phyloP scores from a whole-genome alignment of 2,797 vertebrate genomes.

The Garrulus glandarius region DNA sequence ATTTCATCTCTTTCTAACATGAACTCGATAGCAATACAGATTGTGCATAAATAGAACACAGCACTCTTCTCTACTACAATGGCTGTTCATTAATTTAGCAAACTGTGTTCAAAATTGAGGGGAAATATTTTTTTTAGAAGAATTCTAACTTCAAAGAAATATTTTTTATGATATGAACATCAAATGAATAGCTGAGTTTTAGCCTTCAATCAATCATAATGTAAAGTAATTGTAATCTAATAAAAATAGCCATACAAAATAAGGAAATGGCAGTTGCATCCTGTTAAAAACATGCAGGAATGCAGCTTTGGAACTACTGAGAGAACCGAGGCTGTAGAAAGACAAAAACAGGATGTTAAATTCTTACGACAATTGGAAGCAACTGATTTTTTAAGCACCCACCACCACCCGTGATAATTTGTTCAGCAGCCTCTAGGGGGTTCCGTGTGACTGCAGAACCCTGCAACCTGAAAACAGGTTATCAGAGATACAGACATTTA shows the following conservation, averaged over 20 bases:
- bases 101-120: slow-evolving; percentile 38
- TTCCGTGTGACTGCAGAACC: slow-evolving; percentile 51
- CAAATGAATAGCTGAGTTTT: slow-evolving; percentile 60
- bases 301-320: slow-evolving; percentile 58
- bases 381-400: slow-evolving; percentile 13
- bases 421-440: slow-evolving; percentile 25
- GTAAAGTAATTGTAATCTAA: slow-evolving; percentile 72
- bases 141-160: slow-evolving; percentile 70
- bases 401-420: background rate
- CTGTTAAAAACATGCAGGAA: slow-evolving; percentile 74
- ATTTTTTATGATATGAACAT: slow-evolving; percentile 48
- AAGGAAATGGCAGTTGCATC: slow-evolving; percentile 80
- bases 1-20: slow-evolving; percentile 47
- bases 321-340: slow-evolving; percentile 48
- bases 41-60: background rate
- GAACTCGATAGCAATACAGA: slow-evolving; percentile 14
- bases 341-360: slow-evolving; percentile 78
- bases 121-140: slow-evolving; percentile 50
- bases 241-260: slow-evolving; percentile 78
- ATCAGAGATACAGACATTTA: background rate
- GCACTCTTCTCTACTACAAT: background rate
- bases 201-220: slow-evolving; percentile 60
- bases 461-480: background rate
- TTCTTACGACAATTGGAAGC: slow-evolving; percentile 3
- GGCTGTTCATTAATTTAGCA: slow-evolving; percentile 52